Base-by-base conservation (phyloP, 2,797 vertebrate genomes). In the Hippopotamyrus pictus region DNA sequence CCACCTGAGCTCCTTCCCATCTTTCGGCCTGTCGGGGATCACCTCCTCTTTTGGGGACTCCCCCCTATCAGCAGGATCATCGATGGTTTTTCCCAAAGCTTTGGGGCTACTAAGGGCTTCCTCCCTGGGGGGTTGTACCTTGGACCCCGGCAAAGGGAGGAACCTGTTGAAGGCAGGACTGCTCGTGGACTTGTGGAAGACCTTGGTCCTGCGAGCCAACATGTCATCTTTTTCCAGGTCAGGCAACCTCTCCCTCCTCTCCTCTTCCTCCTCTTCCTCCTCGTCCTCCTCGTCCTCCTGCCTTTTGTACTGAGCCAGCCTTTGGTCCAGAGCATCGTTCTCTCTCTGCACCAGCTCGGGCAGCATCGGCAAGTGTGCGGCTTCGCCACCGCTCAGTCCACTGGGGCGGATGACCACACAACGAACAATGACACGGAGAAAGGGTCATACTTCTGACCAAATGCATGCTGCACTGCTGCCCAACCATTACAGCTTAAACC, bases 151-250 rank as follows among this genome's bases (percentile, higher is more conserved):
- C 91, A 93, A 90, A 29, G 96, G 93, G 92, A 96, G 93, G 95
- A 94, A 93, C 59, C 46, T 92, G n/a, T 46, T 91, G 86, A 93
- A 92, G 14, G 50, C 0, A 0, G 92, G 94, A 59, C 88, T 92
- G 41, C 88, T 92, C 86, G 12, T 89, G 2, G 25, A 85, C 92
- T 95, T 97, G 17, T 92, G 95, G 88, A 93, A 95, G 8, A 90
- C 92, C 88, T 94, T 92, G 0, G 96, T 95, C 92, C 96, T 95
- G 86, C 96, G 95, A 90, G 96, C 93, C 94, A 97, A 93, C 96
- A 97, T 97, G 91, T 97, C 97, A 83, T 97, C 97, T 92, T 97
- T 97, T 88, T 95, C 94, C 87, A 90, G 89, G 91, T 96, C 91
- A 19, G 94, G 93, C 41, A 88, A 41, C 84, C 93, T 93, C 0